phyloP scores from a whole-genome alignment of 2,113 vertebrate genomes.

The Paradoxurus hermaphroditus region DNA sequence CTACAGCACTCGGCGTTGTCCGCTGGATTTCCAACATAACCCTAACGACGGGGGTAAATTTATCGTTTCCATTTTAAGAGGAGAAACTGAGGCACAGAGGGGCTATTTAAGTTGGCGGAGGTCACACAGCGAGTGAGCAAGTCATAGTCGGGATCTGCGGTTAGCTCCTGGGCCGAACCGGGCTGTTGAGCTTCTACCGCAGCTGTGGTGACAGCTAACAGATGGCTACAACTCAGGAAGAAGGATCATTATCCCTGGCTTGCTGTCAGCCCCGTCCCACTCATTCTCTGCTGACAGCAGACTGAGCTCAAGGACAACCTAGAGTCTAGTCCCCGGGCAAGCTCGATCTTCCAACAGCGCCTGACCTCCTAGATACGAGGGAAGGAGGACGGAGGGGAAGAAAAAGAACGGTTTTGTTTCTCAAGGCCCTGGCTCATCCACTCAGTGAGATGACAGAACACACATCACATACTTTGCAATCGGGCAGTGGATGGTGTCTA shows the following conservation, averaged over 20 bases:
- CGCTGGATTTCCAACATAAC: neutral
- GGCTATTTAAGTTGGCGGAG: neutral
- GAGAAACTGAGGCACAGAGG: neutral
- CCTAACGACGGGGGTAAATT: neutral
- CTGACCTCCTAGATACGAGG: neutral
- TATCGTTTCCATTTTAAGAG: neutral
- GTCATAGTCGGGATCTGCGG: neutral
- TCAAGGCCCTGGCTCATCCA: neutral
- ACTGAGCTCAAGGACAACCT: neutral
- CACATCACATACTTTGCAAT: rapidly evolving
- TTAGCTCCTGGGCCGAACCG: neutral
- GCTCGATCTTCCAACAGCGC: neutral
- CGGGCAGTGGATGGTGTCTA: rapidly evolving
- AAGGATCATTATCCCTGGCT: neutral
- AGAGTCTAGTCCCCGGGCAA: neutral
- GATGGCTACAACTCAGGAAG: neutral
- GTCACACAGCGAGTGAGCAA: neutral
- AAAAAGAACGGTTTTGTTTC: neutral
- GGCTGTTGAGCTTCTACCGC: rapidly evolving
- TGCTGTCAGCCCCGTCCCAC: neutral
- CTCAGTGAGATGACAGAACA: neutral
- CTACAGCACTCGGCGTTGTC: neutral
- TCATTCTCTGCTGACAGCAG: neutral
- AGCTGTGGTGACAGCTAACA: neutral
- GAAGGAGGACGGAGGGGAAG: neutral